phyloP scores from a whole-genome alignment of 2,113 vertebrate species.

The Myocastor coypus region DNA sequence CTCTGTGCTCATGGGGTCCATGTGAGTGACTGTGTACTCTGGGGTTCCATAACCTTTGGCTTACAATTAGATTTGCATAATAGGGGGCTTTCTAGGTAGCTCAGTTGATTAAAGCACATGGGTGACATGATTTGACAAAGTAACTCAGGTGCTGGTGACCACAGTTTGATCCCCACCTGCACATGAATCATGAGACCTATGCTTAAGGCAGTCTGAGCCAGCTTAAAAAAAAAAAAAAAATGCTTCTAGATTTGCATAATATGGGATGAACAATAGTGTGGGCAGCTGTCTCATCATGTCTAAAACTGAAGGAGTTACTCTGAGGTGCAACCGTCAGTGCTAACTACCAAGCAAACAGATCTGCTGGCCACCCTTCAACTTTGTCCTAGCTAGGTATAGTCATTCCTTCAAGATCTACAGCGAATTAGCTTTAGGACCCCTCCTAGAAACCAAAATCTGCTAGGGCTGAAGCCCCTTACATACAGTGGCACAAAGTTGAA shows the following conservation, averaged over 20 bases:
- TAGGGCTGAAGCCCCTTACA: neutral
- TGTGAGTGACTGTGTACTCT: neutral
- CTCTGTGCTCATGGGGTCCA: neutral
- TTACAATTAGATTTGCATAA: conserved; percentile 10
- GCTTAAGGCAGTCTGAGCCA: too few species aligned
- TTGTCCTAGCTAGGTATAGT: neutral
- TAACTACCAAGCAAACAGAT: conserved; percentile 28
- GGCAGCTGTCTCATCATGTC: neutral
- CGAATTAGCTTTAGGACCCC: too few species aligned
- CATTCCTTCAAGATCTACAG: neutral
- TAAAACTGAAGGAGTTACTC: neutral
- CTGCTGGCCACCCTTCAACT: neutral
- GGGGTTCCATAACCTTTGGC: neutral
- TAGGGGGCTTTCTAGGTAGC: neutral
- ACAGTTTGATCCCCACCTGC: too few species aligned
- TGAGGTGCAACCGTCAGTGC: neutral
- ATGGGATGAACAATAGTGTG: neutral
- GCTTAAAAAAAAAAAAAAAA: too few species aligned
- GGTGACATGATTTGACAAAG: too few species aligned
- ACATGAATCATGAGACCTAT: too few species aligned
- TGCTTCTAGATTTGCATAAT: neutral
- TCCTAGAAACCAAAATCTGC: neutral
- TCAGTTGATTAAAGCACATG: too few species aligned
- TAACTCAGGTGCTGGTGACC: too few species aligned
- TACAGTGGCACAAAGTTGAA: neutral